Conservation (phyloP, 2,888 invertebrate species). For the Frankliniella intonsa region DNA sequence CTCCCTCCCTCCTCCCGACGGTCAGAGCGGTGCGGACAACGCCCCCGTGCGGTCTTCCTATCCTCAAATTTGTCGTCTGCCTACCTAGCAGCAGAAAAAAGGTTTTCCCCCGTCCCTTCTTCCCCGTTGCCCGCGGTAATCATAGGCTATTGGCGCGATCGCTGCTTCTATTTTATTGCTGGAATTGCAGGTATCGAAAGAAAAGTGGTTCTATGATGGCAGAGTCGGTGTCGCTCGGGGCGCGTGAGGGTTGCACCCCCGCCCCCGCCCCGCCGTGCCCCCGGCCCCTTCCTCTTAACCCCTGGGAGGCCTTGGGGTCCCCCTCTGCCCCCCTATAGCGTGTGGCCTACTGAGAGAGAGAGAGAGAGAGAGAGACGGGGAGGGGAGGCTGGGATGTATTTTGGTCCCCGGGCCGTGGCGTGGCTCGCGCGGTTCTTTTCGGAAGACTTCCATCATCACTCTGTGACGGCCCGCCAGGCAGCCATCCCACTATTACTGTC, state of each 20-base stretch:
- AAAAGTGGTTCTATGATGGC: not conserved
- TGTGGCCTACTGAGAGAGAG: not conserved
- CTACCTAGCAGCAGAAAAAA: too few species aligned
- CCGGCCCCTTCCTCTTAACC: too few species aligned
- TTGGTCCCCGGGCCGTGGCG: not conserved
- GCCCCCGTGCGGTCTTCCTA: too few species aligned
- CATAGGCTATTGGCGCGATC: too few species aligned
- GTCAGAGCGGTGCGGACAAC: too few species aligned
- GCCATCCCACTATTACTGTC: too few species aligned
- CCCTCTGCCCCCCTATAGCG: not conserved
- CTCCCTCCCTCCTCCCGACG: too few species aligned
- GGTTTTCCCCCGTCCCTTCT: too few species aligned
- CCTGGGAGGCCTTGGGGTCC: not conserved
- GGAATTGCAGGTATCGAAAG: not conserved
- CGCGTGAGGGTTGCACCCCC: too few species aligned
- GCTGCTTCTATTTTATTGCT: not conserved
- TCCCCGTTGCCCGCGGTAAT: too few species aligned
- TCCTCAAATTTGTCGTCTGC: too few species aligned
- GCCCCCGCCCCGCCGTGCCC: not conserved
- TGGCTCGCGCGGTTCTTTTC: not conserved
- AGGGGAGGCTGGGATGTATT: not conserved
- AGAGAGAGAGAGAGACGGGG: not conserved
- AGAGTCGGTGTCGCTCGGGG: not conserved
- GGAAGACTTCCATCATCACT: conserved; percentile 17
- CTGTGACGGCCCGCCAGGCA: not conserved